These are phyloP conservation scores for Micromesistius poutassou DNA, from an alignment of 2,797 vertebrate species.

Conservation along the genomic window DNA sequence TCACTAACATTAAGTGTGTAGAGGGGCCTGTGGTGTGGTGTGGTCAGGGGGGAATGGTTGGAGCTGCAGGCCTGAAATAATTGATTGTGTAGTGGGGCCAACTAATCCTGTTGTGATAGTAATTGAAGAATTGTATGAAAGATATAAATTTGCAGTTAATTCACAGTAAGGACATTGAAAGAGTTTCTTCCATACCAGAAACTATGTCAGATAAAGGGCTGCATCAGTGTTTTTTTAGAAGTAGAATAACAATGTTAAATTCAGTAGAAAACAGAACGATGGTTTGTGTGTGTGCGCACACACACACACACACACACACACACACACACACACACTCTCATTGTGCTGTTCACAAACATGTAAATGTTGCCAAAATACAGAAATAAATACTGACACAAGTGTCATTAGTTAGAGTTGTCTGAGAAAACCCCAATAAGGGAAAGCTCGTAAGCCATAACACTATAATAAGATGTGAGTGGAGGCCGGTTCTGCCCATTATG, in stretches of 20 bases:
- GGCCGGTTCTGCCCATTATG: constrained; percentile 62
- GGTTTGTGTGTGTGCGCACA: background rate
- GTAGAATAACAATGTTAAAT: background rate
- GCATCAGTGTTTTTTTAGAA: background rate
- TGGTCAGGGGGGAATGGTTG: background rate
- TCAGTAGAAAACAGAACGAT: background rate
- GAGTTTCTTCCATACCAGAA: background rate
- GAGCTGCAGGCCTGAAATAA: background rate
- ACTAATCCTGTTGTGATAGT: background rate
- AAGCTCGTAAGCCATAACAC: constrained; percentile 67
- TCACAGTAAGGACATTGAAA: background rate
- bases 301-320: background rate
- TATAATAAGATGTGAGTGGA: constrained; percentile 65
- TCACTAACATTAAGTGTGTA: constrained; percentile 53
- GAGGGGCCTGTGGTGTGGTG: background rate
- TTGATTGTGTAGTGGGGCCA: constrained; percentile 3
- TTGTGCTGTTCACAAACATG: constrained; percentile 55
- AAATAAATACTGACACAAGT: constrained; percentile 46
- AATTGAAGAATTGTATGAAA: background rate
- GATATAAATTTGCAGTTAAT: background rate
- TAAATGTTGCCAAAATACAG: constrained; percentile 58
- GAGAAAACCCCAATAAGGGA: constrained; percentile 65
- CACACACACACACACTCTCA: too few species aligned
- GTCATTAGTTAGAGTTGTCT: constrained; percentile 70
- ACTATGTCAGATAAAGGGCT: background rate